Base-by-base conservation (phyloP, 1,140 invertebrate species). In the Panonychus citri region DNA sequence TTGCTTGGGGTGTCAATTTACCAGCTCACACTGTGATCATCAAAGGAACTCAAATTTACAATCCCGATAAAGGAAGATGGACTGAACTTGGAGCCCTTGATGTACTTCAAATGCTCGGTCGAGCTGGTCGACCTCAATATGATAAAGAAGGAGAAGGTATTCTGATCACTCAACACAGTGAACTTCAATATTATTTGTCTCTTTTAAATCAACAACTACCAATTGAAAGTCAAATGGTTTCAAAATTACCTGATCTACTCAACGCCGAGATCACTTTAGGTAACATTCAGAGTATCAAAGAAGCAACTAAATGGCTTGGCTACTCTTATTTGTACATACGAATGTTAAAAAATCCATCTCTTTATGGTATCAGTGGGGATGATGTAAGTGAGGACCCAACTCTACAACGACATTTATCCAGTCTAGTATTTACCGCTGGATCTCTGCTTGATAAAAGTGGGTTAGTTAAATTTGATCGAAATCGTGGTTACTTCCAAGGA, bases 1-100 rank as follows among this genome's bases (percentile, higher is more conserved):
- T 99, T 25, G 95, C 95, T 27, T 99, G 95, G 95, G 95, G 95
- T 75, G 95, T 99, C 12, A 99, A 99, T 73, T 75, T 99, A 55
- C 95, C 95, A 0, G 95, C 95, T 0, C 93, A 98, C 68, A 98
- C 93, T 13, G 95, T 99, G 28, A 96, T 99, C 57, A 98, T 99
- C 64, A 98, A 98, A 71, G 95, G 91, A 25, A 99, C 95, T 0
- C 91, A 98, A 70, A 82, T 99, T 46, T 99, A 99, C 70, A 95
- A 85, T 66, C 89, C 95, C 1, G 94, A 98, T 68, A 95, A 96
- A 69, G 95, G 95, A 21, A 75, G 89, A 59, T 99, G 95, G 95
- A 84, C 87, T 1, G 95, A 99, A 72, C 70, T 99, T 25, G 88
- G 91, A 50, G 88, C 91, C 37, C 71, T 98, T 26, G 94, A 98